Evolutionary conservation across 2,888 invertebrate genomes (phyloP).

Genomic region (Drosophila falleni): DNA sequence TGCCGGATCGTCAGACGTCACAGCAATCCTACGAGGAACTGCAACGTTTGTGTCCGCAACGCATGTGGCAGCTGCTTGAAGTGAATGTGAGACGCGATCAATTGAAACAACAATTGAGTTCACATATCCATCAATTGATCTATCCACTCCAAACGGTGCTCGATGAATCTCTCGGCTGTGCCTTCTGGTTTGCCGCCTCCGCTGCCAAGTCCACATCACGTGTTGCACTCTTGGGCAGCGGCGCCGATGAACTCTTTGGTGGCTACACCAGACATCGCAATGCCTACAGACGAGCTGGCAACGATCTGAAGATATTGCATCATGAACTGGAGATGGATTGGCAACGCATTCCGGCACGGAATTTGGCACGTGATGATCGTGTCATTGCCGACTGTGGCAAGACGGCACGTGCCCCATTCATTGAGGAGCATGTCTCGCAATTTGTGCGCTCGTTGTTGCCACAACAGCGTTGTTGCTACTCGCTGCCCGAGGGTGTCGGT

Average conservation of each 20-base stretch:
- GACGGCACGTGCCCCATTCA: slow-evolving; percentile 92
- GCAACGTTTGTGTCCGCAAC: slow-evolving; percentile 87
- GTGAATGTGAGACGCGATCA: slow-evolving; percentile 90
- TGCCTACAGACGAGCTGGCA: slow-evolving; percentile 87
- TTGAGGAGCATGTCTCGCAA: slow-evolving; percentile 90
- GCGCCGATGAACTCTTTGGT: slow-evolving; percentile 98
- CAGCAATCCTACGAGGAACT: slow-evolving; percentile 90
- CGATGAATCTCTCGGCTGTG: slow-evolving; percentile 98
- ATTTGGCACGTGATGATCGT: slow-evolving; percentile 97
- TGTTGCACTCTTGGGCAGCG: slow-evolving; percentile 91
- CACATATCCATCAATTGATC: slow-evolving; percentile 91
- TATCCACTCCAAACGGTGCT: slow-evolving; percentile 94
- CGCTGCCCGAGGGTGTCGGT: slow-evolving; percentile 91
- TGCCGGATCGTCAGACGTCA: slow-evolving; percentile 95
- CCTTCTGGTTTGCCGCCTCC: slow-evolving; percentile 97
- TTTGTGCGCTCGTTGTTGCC: slow-evolving; percentile 89
- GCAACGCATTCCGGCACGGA: slow-evolving; percentile 93
- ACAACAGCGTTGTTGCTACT: slow-evolving; percentile 87
- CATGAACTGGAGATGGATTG: slow-evolving; percentile 92
- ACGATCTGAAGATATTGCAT: slow-evolving; percentile 86
- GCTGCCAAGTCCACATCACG: slow-evolving; percentile 57
- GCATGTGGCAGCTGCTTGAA: slow-evolving; percentile 94
- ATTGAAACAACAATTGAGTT: slow-evolving; percentile 87
- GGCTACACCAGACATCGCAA: slow-evolving; percentile 96
- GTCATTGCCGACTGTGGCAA: slow-evolving; percentile 95